These are phyloP conservation scores for Gymnoscopelus braueri DNA, from an alignment of 2,797 vertebrate genomes.

Conservation along the genomic window DNA sequence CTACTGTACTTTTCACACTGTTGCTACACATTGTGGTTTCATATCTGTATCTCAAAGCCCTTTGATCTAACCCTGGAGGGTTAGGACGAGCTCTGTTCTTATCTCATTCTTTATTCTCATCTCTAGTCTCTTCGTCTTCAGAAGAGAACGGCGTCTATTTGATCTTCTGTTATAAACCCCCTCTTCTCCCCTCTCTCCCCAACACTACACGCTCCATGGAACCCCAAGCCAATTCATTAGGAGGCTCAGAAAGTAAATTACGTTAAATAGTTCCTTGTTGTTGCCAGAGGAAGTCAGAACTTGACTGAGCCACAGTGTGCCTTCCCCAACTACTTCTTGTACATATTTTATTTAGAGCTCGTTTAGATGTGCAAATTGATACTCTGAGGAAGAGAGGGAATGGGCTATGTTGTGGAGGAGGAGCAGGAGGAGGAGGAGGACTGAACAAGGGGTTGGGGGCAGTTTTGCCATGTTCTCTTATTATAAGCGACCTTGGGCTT, in stretches of 20 bases:
- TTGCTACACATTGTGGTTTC: too few species aligned
- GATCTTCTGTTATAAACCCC: conserved; percentile 50
- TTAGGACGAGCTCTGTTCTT: conserved; percentile 33
- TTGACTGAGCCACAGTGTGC: conserved; percentile 54
- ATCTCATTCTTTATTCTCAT: conserved; percentile 32
- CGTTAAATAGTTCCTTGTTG: conserved; percentile 66
- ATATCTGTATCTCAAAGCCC: background rate
- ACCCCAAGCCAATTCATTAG: conserved; percentile 75
- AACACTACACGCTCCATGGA: conserved; percentile 52
- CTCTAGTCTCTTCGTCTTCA: conserved; percentile 19
- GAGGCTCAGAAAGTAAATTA: conserved; percentile 78
- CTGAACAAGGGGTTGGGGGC: background rate
- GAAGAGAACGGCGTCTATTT: conserved; percentile 50
- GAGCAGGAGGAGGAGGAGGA: conserved; percentile 4
- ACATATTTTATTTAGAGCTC: conserved; percentile 71
- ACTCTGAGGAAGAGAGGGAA: conserved; percentile 42
- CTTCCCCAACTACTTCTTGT: conserved; percentile 47
- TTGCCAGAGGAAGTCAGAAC: conserved; percentile 59
- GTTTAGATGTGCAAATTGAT: conserved; percentile 67
- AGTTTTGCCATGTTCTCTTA: background rate
- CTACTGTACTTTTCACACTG: conserved; percentile 32
- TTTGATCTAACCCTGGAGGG: conserved; percentile 52
- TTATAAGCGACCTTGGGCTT: too few species aligned
- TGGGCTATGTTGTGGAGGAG: background rate
- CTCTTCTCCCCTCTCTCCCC: conserved; percentile 16